Base-by-base conservation (phyloP, 2,888 invertebrate species). In the Aphidius colemani region DNA sequence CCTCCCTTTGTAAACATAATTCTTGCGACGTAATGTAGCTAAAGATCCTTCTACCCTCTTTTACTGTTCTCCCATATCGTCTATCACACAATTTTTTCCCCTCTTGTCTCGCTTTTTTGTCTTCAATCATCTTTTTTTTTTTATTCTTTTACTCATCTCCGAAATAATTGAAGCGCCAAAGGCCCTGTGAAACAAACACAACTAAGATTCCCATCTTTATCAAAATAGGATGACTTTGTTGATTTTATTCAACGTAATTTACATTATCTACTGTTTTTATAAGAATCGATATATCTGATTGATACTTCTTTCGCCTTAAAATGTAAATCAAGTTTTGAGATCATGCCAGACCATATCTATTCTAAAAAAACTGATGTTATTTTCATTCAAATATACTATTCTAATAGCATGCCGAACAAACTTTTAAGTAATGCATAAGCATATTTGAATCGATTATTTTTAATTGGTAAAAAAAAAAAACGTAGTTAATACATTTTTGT, bases 141-240 rank as follows among this genome's bases (percentile, higher is more conserved):
- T 60, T 67, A 65, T 67, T 69, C 66, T 68, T 68, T 67, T 70
- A 59, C 67, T 69, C 69, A 71, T 70, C 74, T 71, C 55, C 71
- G 75, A 69, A 74, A 77, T 76, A 78, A 78, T 78, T 76, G 75
- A 78, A 75, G 70, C 71, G 69, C 72, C 72, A 77, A 77, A 78
- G 82, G 78, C 71, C 77, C 75, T 77, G 65, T 64, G 65, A 66
- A 45, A 55, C 61, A 44, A 72, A 68, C 30, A 30, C 30, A 30
- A 5, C 77, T 80, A 82, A 79, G 80, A 78, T 80, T 81, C 81
- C 79, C 80, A 80, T 80, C 78, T 76, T 7, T 11, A 48, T 30
- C 4, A 30, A 30, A 5, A 3, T 30, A 5, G 30, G 5, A 30
- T 30, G 30, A 48, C 11, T 48, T 48, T 13, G 13, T 48, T 48